phyloP scores from a whole-genome alignment of 53 echinoderm and acorn worm species.

The Zoroaster sp. region DNA sequence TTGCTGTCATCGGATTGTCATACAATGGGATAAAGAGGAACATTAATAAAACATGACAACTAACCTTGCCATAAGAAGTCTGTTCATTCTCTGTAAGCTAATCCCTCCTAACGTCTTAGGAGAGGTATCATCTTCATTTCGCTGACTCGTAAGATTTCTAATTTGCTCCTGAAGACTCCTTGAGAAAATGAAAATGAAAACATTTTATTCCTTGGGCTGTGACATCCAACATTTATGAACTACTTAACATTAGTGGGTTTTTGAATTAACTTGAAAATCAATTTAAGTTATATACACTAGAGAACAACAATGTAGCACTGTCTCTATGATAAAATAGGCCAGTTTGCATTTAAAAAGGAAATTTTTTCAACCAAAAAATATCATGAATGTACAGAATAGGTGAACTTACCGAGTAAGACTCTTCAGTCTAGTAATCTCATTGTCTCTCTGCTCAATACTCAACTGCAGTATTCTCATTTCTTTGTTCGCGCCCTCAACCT shows the following conservation, averaged over 20 bases:
- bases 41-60: not conserved
- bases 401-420: constrained; percentile 3
- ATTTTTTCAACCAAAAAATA: too few relatives aligned
- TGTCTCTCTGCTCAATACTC: constrained; percentile 67
- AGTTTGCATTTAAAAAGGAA: too few relatives aligned
- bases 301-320: too few relatives aligned
- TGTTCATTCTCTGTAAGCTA: constrained; percentile 18
- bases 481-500: constrained; percentile 60
- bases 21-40: too few relatives aligned
- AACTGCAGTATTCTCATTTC: constrained; percentile 68
- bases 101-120: constrained; percentile 6
- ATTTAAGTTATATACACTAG: too few relatives aligned
- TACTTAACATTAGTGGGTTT: too few relatives aligned
- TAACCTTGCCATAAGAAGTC: constrained; percentile 35
- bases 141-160: not conserved
- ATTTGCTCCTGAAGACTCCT: constrained; percentile 28
- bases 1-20: too few relatives aligned
- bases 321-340: too few relatives aligned
- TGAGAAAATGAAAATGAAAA: not conserved
- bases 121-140: not conserved
- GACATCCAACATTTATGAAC: not conserved
- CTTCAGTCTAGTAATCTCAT: constrained; percentile 53
- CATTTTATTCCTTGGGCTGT: too few relatives aligned
- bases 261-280: too few relatives aligned
- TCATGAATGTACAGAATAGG: not conserved